Base-by-base conservation (phyloP, 2,113 vertebrate genomes). In the Ptilonorhynchus violaceus region DNA sequence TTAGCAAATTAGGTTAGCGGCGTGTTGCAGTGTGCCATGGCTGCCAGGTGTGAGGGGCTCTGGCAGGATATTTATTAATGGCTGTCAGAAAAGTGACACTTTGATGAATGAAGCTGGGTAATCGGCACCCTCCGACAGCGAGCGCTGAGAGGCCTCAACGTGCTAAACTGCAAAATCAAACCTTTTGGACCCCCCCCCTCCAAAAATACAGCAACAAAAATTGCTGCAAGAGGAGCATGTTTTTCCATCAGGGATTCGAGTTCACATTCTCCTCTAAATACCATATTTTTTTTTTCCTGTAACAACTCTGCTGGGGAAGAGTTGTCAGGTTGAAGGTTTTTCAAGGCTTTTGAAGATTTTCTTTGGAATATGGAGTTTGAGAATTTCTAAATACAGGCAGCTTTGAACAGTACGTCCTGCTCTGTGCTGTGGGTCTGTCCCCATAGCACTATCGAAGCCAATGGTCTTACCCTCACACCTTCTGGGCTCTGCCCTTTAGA, bases 101-200 rank as follows among this genome's bases (percentile, higher is more conserved):
- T 99, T 99, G 99, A 99, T 99, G 99, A 99, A 99, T 99, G 99
- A 99, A 98, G 98, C 98, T 98, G 99, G 99, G 99, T 99, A 99
- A 99, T 99, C 99, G 98, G 99, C 99, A 98, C 98, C 98, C 98
- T 98, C 98, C 98, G 98, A 99, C 99, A 99, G 99, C 83, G 98
- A 99, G 99, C 98, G 98, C 98, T 98, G 98, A 98, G 99, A 99
- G 98, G 98, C 99, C 99, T 99, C 98, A 98, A 99, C 99, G 86
- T 98, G 98, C 98, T 98, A 98, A 99, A 98, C 98, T 98, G 98
- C 98, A 97, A 97, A 98, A 98, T 98, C 98, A 98, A 97, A 97
- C 94, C 97, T 98, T 98, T 91, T 92, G 83, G 93, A 39, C 37
- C 37, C 37, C 84, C 87, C 96, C 70, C 21, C 33, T 44, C 47